These are phyloP conservation scores for Acipenser oxyrinchus DNA, from an alignment of 2,797 vertebrate genomes.

Conservation along the genomic window DNA sequence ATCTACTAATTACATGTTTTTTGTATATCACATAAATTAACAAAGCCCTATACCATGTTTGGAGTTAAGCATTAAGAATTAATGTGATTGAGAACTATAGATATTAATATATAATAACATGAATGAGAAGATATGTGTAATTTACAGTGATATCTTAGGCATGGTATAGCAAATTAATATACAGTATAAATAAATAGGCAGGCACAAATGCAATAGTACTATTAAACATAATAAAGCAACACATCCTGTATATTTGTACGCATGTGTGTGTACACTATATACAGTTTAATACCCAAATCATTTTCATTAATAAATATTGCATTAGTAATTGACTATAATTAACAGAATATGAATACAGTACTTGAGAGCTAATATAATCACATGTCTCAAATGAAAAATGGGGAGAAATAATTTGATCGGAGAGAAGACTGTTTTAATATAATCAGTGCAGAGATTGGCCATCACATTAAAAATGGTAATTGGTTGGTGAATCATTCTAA, in stretches of 20 bases:
- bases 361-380: not conserved
- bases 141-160: no score
- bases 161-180: not conserved
- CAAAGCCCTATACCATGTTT: no score
- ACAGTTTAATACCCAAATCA: not conserved
- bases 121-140: no score
- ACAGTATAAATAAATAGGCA: not conserved
- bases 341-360: conserved; percentile 1
- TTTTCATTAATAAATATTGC: conserved; percentile 1
- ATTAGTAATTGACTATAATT: not conserved
- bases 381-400: not conserved
- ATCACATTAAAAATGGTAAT: not conserved
- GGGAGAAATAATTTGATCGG: not conserved
- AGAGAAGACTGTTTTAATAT: not conserved
- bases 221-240: not conserved
- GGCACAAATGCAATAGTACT: not conserved
- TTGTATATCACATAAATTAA: no score
- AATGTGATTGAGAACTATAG: no score
- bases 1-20: no score
- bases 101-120: no score
- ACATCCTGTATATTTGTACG: not conserved
- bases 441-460: not conserved
- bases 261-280: not conserved
- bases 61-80: no score
- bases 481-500: no score